These are phyloP conservation scores for Corythornis madagascariensis DNA, from an alignment of 2,113 vertebrate species.

Conservation along the genomic window DNA sequence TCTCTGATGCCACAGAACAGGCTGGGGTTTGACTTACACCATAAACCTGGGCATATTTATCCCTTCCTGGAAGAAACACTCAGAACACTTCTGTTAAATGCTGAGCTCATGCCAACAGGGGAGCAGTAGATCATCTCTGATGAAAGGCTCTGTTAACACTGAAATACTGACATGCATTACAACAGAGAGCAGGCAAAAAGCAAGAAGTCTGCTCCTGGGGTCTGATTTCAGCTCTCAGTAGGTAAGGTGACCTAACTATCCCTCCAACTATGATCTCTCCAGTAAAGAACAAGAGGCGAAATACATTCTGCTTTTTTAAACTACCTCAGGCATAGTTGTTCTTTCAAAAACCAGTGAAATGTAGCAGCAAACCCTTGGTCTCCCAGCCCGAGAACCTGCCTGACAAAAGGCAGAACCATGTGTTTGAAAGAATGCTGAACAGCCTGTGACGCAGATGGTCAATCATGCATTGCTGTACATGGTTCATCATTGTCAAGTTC, in stretches of 20 bases:
- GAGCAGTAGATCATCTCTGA: background rate
- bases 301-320: background rate
- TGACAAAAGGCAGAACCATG: background rate
- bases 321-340: background rate
- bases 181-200: constrained; percentile 13
- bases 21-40: background rate
- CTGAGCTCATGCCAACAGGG: constrained; percentile 15
- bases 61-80: constrained; percentile 45
- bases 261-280: background rate
- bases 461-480: background rate
- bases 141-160: constrained; percentile 3
- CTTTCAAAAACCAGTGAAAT: background rate
- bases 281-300: background rate
- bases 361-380: background rate
- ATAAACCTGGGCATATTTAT: constrained; percentile 40
- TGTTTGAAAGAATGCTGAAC: background rate
- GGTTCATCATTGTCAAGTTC: background rate
- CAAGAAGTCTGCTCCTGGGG: background rate
- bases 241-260: background rate
- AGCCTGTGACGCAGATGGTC: background rate
- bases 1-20: background rate
- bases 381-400: background rate
- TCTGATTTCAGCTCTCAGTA: constrained; percentile 8
- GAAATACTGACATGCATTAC: background rate
- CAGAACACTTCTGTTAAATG: background rate